Evolutionary conservation across 2,113 vertebrate genomes (phyloP).

Genomic region (Etia nguti): DNA sequence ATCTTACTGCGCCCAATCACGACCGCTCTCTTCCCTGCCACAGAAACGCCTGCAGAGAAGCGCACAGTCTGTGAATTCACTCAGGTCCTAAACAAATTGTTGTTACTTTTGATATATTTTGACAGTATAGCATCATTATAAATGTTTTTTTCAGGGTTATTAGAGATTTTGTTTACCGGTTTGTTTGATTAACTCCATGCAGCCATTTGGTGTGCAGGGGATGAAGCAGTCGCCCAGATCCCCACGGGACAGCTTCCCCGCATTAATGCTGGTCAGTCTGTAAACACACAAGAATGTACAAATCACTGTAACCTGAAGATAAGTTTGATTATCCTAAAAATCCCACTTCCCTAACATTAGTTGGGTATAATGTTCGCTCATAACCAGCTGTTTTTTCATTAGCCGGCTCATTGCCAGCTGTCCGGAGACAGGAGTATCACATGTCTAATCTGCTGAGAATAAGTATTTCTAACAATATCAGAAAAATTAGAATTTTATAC

Average conservation of each 20-base stretch:
- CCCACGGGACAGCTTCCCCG: conserved; percentile 93
- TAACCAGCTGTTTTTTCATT: not conserved
- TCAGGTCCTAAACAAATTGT: not conserved
- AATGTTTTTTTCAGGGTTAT: not conserved
- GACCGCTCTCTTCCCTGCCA: conserved; percentile 88
- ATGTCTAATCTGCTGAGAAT: not conserved
- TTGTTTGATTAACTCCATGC: conserved; percentile 92
- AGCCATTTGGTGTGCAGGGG: conserved; percentile 95
- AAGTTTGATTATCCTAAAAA: too few species aligned
- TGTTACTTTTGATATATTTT: not conserved
- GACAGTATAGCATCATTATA: not conserved
- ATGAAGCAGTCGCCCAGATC: conserved; percentile 91
- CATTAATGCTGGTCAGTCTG: conserved; percentile 91
- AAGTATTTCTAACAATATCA: not conserved
- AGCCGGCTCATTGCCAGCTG: not conserved
- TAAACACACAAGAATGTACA: not conserved
- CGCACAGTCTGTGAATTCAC: not conserved
- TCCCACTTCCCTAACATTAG: not conserved
- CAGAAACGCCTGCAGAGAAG: conserved; percentile 76
- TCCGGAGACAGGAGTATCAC: not conserved
- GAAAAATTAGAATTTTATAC: not conserved
- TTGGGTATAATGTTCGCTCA: not conserved
- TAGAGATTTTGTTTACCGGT: conserved; percentile 73
- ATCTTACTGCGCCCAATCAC: conserved; percentile 97
- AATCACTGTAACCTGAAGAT: not conserved